Evolutionary conservation across 2,113 vertebrate genomes (phyloP).

Genomic region (Psettodes erumei): DNA sequence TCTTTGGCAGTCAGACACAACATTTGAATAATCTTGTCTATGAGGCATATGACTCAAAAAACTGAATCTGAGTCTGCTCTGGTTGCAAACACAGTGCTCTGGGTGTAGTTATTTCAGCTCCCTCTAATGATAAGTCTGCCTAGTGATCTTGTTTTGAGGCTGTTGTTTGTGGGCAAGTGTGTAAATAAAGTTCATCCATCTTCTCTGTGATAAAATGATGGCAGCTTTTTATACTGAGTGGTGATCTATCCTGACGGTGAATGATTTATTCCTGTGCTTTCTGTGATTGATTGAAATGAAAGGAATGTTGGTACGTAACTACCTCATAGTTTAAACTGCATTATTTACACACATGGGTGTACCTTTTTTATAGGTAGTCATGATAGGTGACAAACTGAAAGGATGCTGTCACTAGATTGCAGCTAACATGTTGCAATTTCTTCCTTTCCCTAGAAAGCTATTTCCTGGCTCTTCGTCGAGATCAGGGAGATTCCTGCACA

Average conservation of each 20-base stretch:
- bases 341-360: not conserved
- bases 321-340: not conserved
- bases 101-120: constrained; percentile 17
- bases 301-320: not conserved
- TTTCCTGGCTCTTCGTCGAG: constrained; percentile 34
- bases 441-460: constrained; percentile 25
- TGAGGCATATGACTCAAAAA: constrained; percentile 62
- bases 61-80: constrained; percentile 43
- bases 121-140: not conserved
- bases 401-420: constrained; percentile 37
- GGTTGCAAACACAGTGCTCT: constrained; percentile 43
- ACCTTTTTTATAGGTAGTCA: not conserved
- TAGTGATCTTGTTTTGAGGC: constrained; percentile 10
- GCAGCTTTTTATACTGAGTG: constrained; percentile 14
- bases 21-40: constrained; percentile 78
- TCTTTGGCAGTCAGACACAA: constrained; percentile 75
- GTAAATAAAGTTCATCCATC: constrained; percentile 30
- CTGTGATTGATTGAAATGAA: not conserved
- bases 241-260: constrained; percentile 12
- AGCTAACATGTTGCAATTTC: not conserved
- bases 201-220: not conserved
- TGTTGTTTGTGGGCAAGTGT: not conserved
- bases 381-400: not conserved
- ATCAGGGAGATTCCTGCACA: constrained; percentile 58
- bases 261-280: constrained; percentile 19